Conservation (phyloP, 2,113 vertebrate genomes). For the Redunca redunca region DNA sequence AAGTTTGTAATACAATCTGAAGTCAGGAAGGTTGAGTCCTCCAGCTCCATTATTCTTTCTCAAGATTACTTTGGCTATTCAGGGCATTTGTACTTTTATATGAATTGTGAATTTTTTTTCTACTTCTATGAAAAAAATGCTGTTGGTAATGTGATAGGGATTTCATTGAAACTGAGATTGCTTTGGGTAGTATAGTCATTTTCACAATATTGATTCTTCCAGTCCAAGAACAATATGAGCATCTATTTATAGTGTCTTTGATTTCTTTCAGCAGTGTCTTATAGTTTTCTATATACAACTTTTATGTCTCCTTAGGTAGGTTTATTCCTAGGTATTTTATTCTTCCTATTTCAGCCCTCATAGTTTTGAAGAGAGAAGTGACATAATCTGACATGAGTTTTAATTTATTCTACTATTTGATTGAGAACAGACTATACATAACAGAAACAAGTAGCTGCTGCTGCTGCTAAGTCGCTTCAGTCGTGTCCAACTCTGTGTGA, state of each 20-base stretch:
- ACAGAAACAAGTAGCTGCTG: neutral
- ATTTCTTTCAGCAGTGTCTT: neutral
- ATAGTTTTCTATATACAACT: neutral
- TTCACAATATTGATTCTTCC: neutral
- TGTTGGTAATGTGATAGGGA: neutral
- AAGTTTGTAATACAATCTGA: neutral
- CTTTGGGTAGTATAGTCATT: neutral
- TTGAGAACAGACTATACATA: neutral
- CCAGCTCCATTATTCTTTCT: neutral
- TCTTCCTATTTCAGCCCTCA: neutral
- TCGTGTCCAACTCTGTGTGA: fast-evolving
- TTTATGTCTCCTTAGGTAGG: neutral
- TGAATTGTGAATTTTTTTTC: neutral
- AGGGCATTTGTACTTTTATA: neutral
- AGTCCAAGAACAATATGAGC: neutral
- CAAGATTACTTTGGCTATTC: neutral
- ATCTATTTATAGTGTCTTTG: neutral
- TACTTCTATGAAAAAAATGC: neutral
- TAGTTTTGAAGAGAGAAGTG: neutral
- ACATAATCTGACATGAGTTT: neutral
- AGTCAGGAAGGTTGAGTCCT: neutral
- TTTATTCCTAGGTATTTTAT: neutral
- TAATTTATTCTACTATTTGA: neutral
- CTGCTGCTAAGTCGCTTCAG: neutral
- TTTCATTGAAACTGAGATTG: neutral